Base-by-base conservation (phyloP, 2,888 invertebrate species). In the Plutella xylostella region DNA sequence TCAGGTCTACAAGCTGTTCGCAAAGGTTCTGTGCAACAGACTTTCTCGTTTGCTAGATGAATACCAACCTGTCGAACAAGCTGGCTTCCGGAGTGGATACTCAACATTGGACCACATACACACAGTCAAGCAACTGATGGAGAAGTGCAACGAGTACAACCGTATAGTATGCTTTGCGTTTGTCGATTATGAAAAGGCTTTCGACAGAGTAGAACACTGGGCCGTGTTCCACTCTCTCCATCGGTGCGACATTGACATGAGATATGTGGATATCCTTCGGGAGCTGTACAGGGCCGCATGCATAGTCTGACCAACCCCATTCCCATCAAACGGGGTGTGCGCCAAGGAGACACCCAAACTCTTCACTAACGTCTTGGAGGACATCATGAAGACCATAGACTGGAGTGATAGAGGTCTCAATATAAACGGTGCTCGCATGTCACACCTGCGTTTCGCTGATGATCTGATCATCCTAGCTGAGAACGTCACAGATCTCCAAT, bases 31-130 rank as follows among this genome's bases (percentile, higher is more conserved):
- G 28, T n/a, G n/a, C n/a, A n/a, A n/a, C n/a, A n/a, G n/a, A n/a
- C 28, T 28, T 9, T 12, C 28, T 65, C 63, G 64, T 65, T 65
- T 66, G 65, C 65, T 68, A 66, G 68, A 53, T 52, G 58, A 63
- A 56, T 57, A 54, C 6, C 53, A 57, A 43, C 54, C 55, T 3
- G 49, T 11, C 7, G 55, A 55, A 44, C 54, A 55, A 40, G 55
- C 54, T 6, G 55, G 53, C 1, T 57, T 56, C 41, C 35, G 52
- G 12, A 35, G 22, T 7, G 45, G 35, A 2, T 55, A 42, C 18
- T 55, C 52, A 15, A 53, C 51, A 0, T 20, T 52, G 0, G 54
- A 58, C 21, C 56, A 56, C 17, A 55, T 58, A 2, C 51, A 54
- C 9, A 42, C 42, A 3, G 25, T 55, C 9, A 52, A 43, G 34